These are phyloP conservation scores for Lethrus apterus DNA, from an alignment of 1,140 invertebrate genomes.

Conservation along the genomic window DNA sequence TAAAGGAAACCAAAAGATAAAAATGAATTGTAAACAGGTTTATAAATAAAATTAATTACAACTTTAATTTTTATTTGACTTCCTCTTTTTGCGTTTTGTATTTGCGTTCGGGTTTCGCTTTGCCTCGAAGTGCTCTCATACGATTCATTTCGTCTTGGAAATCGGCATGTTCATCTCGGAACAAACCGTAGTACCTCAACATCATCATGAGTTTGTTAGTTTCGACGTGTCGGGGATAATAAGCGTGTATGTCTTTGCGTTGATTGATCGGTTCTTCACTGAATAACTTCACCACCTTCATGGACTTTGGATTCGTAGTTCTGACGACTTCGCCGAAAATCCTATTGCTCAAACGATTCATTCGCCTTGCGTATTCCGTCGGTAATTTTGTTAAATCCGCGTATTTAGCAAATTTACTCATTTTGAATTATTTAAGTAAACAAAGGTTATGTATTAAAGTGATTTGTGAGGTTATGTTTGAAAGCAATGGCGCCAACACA, in stretches of 20 bases:
- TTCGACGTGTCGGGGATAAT: constrained; percentile 81
- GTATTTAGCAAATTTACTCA: constrained; percentile 54
- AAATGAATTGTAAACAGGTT: constrained; percentile 19
- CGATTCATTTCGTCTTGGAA: constrained; percentile 85
- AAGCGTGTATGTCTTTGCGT: constrained; percentile 65
- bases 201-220: constrained; percentile 62
- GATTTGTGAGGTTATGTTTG: not conserved
- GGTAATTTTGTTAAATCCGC: constrained; percentile 56
- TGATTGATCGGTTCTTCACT: constrained; percentile 67
- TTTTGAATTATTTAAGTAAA: constrained; percentile 21
- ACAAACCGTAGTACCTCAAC: constrained; percentile 70
- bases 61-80: constrained; percentile 7
- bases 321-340: constrained; percentile 86
- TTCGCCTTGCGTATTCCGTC: constrained; percentile 74
- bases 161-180: constrained; percentile 84
- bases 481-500: not conserved
- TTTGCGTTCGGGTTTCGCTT: constrained; percentile 54
- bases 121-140: constrained; percentile 69
- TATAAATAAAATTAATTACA: too few species aligned
- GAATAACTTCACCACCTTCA: constrained; percentile 79
- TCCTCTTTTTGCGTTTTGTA: constrained; percentile 39
- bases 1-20: constrained; percentile 13
- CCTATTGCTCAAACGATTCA: constrained; percentile 77
- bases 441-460: too few species aligned
- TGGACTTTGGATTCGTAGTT: constrained; percentile 61